Evolutionary conservation across 2,797 vertebrate species (phyloP).

Genomic region (Acanthurus leucopareius): DNA sequence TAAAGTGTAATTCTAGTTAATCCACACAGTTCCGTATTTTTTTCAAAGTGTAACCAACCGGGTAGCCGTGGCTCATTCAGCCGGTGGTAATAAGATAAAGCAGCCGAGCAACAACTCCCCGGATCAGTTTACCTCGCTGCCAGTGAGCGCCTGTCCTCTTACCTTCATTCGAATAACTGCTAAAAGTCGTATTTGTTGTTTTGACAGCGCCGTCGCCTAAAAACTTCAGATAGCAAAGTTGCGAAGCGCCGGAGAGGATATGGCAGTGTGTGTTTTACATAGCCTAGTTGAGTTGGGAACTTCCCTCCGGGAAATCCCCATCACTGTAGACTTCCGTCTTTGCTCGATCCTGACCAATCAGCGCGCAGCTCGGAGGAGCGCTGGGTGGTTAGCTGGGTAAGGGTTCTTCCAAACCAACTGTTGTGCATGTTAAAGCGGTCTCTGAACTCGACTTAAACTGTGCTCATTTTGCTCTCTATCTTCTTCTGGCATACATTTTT

Average conservation of each 20-base stretch:
- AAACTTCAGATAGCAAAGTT: conserved; percentile 70
- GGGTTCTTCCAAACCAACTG: conserved; percentile 78
- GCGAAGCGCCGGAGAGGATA: conserved; percentile 81
- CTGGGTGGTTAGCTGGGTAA: conserved; percentile 67
- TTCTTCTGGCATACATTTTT: not conserved
- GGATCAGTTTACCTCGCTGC: conserved; percentile 2
- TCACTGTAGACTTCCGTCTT: conserved; percentile 86
- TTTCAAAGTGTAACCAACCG: conserved; percentile 16
- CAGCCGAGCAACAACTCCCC: conserved; percentile 31
- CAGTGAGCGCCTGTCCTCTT: conserved; percentile 60
- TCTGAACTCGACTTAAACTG: conserved; percentile 35
- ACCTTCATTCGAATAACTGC: conserved; percentile 84
- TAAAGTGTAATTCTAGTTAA: conserved; percentile 31
- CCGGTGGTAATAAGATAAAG: conserved; percentile 41
- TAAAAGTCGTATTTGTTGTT: conserved; percentile 66
- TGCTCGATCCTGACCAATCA: conserved; percentile 78
- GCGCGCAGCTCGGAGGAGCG: conserved; percentile 55
- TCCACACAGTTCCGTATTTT: conserved; percentile 71
- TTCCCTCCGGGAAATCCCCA: conserved; percentile 91
- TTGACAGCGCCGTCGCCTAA: conserved; percentile 69
- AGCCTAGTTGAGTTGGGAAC: conserved; percentile 87
- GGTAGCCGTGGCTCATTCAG: conserved; percentile 62
- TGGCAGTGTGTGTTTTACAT: conserved; percentile 84
- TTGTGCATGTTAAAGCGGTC: conserved; percentile 68
- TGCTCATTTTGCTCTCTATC: conserved; percentile 39